Percentiles rank a stretch among this genome's conserved stretches.
These are phyloP conservation scores for Cygnus atratus DNA, from an alignment of 2,113 vertebrate species.

Conservation along the genomic window DNA sequence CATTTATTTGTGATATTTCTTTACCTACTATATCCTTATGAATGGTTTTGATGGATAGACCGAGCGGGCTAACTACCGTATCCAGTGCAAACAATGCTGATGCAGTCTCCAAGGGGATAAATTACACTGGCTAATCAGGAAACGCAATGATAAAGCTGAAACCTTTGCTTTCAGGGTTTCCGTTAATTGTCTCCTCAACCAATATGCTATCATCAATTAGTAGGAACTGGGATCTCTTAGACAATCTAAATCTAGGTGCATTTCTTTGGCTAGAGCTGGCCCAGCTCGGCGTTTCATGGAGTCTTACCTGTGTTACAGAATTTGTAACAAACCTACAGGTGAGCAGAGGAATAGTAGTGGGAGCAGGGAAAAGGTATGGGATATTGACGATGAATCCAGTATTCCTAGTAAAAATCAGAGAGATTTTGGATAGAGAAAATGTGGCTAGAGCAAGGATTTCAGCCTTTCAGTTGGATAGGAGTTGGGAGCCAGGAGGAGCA, in stretches of 20 bases:
- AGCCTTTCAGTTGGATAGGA: background rate
- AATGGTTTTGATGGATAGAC: background rate
- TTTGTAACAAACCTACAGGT: background rate
- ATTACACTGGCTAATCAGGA: background rate
- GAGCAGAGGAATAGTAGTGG: background rate
- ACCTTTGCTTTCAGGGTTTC: background rate
- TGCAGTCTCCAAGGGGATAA: background rate
- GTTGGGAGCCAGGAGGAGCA: background rate
- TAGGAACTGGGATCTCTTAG: background rate
- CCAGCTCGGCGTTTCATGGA: background rate
- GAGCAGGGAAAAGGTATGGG: background rate
- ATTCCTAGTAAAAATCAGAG: background rate
- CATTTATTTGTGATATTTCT: background rate
- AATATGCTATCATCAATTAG: background rate
- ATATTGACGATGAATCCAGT: rapidly evolving
- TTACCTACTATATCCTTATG: background rate
- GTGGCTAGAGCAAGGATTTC: background rate
- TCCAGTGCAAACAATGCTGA: background rate
- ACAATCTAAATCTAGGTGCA: background rate
- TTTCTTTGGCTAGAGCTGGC: background rate
- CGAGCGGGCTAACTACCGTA: background rate
- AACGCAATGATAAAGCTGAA: background rate
- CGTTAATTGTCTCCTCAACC: background rate
- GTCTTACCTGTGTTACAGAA: background rate
- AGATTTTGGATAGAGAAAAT: background rate